A percentile compares a stretch with the other conserved stretches of the same genome.
Evolutionary conservation across 37 sponge, comb jelly and placozoan species (phyloP).

Genomic region (Tethya wilhelma): DNA sequence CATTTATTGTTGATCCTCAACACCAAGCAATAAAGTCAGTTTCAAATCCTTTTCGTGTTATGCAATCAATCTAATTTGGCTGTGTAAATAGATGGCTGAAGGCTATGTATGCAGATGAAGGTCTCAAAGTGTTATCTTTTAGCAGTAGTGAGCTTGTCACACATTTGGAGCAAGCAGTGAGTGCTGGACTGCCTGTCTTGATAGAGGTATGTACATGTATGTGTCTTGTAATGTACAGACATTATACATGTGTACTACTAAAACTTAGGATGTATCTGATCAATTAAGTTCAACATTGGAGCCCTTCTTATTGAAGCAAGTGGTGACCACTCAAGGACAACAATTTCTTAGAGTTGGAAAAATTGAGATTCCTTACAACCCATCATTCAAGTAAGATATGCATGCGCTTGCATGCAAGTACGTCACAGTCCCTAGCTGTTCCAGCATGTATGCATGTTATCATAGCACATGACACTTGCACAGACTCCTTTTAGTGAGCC

Average conservation of each 20-base stretch:
- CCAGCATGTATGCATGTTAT: not conserved
- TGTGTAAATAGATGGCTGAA: conserved; percentile 22
- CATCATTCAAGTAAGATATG: conserved; percentile 23
- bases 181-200: conserved; percentile 49
- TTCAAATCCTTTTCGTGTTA: not conserved
- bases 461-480: not conserved
- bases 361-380: conserved; percentile 24
- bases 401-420: not conserved
- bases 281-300: conserved; percentile 23
- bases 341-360: conserved; percentile 6
- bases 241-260: not conserved
- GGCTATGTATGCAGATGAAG: conserved; percentile 7
- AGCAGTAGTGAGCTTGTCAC: conserved; percentile 27
- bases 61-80: not conserved
- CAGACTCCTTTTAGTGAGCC: conserved; percentile 51
- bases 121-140: conserved; percentile 25
- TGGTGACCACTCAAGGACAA: not conserved
- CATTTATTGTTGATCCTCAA: conserved; percentile 74
- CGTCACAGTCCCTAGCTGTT: no score
- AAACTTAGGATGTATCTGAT: conserved; percentile 22
- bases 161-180: conserved; percentile 43
- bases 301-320: conserved; percentile 8
- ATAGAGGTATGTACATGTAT: conserved; percentile 32
- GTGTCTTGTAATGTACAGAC: not conserved
- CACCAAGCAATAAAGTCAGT: conserved; percentile 65